Evolutionary conservation across 2,797 vertebrate species (phyloP).

Genomic region (Lutjanus campechanus): DNA sequence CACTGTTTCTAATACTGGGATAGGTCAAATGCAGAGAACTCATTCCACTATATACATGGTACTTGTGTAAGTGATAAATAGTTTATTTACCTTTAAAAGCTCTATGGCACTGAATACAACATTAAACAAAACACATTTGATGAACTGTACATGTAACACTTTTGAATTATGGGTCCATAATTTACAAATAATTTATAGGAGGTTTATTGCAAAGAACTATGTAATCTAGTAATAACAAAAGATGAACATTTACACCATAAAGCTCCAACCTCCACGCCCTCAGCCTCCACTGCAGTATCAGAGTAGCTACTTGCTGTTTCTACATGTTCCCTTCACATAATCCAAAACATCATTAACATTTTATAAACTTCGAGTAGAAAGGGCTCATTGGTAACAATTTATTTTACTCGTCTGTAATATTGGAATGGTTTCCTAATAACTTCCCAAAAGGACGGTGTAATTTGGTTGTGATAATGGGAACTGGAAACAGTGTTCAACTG

Average conservation of each 20-base stretch:
- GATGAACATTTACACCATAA: not conserved
- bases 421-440: not conserved
- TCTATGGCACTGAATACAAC: slow-evolving; percentile 6
- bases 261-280: not conserved
- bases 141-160: not conserved
- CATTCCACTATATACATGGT: no score
- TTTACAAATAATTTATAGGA: not conserved
- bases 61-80: no score
- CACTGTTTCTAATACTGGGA: no score
- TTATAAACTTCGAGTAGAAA: not conserved
- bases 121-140: not conserved
- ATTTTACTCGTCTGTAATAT: not conserved
- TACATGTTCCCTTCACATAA: not conserved
- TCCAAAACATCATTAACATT: not conserved
- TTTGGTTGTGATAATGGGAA: not conserved
- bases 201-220: not conserved
- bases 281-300: not conserved
- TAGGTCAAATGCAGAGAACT: no score
- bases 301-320: not conserved
- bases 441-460: not conserved
- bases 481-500: not conserved
- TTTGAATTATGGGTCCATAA: not conserved
- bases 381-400: not conserved
- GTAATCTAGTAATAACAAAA: not conserved
- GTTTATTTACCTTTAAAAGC: not conserved